Percentiles rank a stretch among this genome's conserved stretches.
phyloP scores from a whole-genome alignment of 1,140 invertebrate species.

The Trichonephila clavipes region DNA sequence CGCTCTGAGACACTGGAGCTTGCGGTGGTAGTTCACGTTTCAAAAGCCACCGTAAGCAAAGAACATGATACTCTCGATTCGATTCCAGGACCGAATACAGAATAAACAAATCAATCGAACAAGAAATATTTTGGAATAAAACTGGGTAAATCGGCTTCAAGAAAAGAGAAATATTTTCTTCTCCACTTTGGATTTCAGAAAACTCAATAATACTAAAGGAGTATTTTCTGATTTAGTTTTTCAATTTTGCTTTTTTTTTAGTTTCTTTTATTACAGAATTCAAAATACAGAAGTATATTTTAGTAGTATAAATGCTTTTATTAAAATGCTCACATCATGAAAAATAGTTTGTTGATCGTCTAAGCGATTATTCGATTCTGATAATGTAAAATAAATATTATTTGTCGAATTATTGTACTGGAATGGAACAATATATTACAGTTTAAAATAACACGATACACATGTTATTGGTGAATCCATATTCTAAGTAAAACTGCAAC shows the following conservation, averaged over 20 bases:
- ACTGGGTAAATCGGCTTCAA: neutral
- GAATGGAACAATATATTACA: too few relatives aligned
- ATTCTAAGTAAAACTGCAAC: too few relatives aligned
- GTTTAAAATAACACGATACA: too few relatives aligned
- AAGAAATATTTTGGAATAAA: slow-evolving; percentile 11
- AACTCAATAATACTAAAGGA: neutral
- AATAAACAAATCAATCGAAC: slow-evolving; percentile 59
- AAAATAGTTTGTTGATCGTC: too few relatives aligned
- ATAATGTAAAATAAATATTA: too few relatives aligned
- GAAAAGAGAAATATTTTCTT: neutral
- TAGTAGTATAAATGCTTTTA: too few relatives aligned
- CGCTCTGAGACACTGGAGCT: neutral
- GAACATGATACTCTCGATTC: neutral
- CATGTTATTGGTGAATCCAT: too few relatives aligned
- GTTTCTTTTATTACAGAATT: neutral
- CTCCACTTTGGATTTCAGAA: neutral
- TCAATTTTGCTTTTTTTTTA: neutral
- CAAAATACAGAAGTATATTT: too few relatives aligned
- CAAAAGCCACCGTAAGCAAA: neutral
- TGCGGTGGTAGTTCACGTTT: slow-evolving; percentile 5
- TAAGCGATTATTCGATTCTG: too few relatives aligned
- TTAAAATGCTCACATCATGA: too few relatives aligned
- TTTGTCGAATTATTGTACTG: too few relatives aligned
- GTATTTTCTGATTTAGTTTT: neutral
- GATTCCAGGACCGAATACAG: neutral